Evolutionary conservation across 2,797 vertebrate species (phyloP), one percentile per base, ranked within the genome.

Genomic region (Danionella dracula): DNA sequence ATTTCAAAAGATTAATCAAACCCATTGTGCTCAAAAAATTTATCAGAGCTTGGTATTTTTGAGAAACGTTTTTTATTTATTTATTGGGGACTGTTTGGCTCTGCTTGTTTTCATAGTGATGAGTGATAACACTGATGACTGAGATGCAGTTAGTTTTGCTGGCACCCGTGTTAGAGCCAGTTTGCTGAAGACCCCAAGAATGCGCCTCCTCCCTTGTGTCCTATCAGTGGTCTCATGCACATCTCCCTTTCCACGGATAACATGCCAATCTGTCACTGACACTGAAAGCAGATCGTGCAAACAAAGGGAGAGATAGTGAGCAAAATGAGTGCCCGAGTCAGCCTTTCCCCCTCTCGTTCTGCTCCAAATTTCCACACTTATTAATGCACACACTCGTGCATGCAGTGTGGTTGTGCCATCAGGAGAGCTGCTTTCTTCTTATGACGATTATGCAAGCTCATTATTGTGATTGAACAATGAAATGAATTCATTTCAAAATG

Each of bases 211-310:
- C 35, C 55, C 53, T 56, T 23, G 46, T 35, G 60, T 44, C 55
- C 44, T 67, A 55, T 50, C 55, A 59, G 66, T 49, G 37, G 20
- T 68, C 41, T 55, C 44, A 57, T 54, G 58, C 56, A 48, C 65
- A 66, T 35, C 46, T 60, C 73, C 65, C 66, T 82, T 61, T 78
- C 79, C 63, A 78, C 79, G 80, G 82, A 81, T 83, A 78, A 82
- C 81, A 75, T 79, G 78, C 82, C 83, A 82, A 79, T 85, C 83
- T 82, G 81, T 86, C 84, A 83, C 72, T 82, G 84, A 83, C 81
- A 85, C 79, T 73, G 74, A 35, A 66, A 66, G 23, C 79, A 78
- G 76, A 73, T 72, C 71, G 29, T 48, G 79, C 78, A 84, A 83
- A 86, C 85, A 85, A 83, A 80, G 66, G 66, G 76, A 80, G 72